These are phyloP conservation scores for Chiroxiphia lanceolata DNA, from an alignment of 2,797 vertebrate species.

Conservation along the genomic window DNA sequence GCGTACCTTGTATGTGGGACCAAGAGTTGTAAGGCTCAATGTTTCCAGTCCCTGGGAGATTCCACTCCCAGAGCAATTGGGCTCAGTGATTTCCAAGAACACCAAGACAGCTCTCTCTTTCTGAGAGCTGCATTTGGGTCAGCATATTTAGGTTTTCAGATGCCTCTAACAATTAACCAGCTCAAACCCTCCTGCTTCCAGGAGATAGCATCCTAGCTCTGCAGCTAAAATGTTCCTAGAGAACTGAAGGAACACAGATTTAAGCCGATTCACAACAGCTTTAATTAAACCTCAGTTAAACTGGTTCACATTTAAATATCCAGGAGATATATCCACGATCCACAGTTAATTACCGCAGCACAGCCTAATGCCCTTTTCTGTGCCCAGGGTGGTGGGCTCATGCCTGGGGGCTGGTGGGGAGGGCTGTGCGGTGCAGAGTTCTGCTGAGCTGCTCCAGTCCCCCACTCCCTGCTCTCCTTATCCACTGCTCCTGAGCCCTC, in stretches of 20 bases:
- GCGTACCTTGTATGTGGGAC: not conserved
- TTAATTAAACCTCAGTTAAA: slow-evolving; percentile 50
- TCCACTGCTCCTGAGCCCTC: fast-evolving
- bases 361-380: not conserved
- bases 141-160: not conserved
- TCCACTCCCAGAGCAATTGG: not conserved
- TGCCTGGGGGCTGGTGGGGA: fast-evolving
- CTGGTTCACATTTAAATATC: slow-evolving; percentile 19
- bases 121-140: not conserved
- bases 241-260: not conserved
- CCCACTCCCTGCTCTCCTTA: not conserved
- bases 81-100: not conserved
- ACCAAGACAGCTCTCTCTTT: not conserved
- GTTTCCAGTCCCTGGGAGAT: not conserved
- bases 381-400: not conserved
- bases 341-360: not conserved
- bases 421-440: not conserved
- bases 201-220: not conserved
- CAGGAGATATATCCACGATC: not conserved
- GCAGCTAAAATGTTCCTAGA: not conserved
- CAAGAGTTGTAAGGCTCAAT: not conserved
- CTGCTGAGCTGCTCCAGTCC: not conserved
- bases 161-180: not conserved
- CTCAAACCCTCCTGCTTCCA: not conserved
- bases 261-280: not conserved